Evolutionary conservation across 1,140 invertebrate genomes (phyloP), one percentile per base, ranked within the genome.

Genomic region (Heterodera schachtii): DNA sequence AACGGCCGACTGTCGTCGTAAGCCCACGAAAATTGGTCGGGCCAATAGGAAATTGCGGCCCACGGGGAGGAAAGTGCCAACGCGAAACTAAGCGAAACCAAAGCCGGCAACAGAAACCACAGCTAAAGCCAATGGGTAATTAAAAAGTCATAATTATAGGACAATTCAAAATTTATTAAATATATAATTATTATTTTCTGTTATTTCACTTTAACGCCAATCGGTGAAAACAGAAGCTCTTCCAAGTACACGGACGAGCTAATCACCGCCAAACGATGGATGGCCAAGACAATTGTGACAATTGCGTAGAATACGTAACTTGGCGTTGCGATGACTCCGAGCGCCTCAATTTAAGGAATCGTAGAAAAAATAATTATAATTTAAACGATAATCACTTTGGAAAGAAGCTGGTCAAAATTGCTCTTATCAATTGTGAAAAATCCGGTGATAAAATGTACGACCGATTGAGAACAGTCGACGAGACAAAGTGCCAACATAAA

Each of bases 301-400:
- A 87, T 49, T 5, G 82, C 79, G 74, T 88, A 86, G 41, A 74
- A 70, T 7, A 87, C 80, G 60, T 86, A 86, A 43, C 83, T 75
- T 5, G 85, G 80, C n/a, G 85, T 85, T 6, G 81, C 86, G 52
- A 87, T 81, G 9, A 80, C 77, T 3, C 86, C 86, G 70, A 86
- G 75, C 9, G 57, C 73, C 84, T 85, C 47, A 64, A 83, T 67
- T 16, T 31, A 31, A 31, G 31, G 31, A 83, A 83, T 75, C 11
- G 31, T 41, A n/a, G n/a, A n/a, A 7, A 21, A 43, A 64, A 49
- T 19, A 19, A 19, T 64, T 52, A 41, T 4, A 11, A 5, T n/a
- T 9, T 44, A 46, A 5, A 13, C 31, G 64, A 7, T 19, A 57
- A 13, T 79, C 21, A 86, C 77, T 64, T 87, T 84, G 3, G 77